Percentiles rank a stretch among this genome's conserved stretches.
Conservation (phyloP, 2,797 vertebrate species). For the Fratercula arctica region DNA sequence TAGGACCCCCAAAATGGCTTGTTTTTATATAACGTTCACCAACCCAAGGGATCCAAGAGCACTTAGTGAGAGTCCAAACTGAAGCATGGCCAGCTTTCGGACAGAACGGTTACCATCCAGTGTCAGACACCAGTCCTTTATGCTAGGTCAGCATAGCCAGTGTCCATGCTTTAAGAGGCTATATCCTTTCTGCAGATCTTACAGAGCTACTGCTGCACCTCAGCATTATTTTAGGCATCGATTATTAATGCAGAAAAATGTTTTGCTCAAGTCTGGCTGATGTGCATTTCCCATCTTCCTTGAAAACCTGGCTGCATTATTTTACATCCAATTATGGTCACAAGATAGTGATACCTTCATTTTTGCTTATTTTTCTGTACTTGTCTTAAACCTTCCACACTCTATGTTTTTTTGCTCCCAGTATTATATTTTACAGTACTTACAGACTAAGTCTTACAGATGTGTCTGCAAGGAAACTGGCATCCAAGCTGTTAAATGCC, state of each 20-base stretch:
- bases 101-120: neutral
- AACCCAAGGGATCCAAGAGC: neutral
- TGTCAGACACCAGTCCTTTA: neutral
- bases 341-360: neutral
- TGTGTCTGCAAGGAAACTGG: slow-evolving; percentile 20
- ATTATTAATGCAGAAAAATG: neutral
- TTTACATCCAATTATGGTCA: neutral
- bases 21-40: fast-evolving
- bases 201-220: neutral
- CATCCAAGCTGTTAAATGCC: slow-evolving; percentile 55
- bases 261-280: neutral
- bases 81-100: neutral
- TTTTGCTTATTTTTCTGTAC: neutral
- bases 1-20: fast-evolving
- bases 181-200: neutral
- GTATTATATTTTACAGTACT: slow-evolving; percentile 48
- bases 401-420: neutral
- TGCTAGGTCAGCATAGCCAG: neutral
- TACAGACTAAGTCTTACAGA: slow-evolving; percentile 37
- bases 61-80: neutral
- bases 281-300: neutral
- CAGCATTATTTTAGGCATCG: neutral
- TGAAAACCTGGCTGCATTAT: neutral
- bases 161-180: neutral
- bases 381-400: neutral